These are phyloP conservation scores for Trissolcus japonicus DNA, from an alignment of 2,888 invertebrate genomes.

Conservation along the genomic window DNA sequence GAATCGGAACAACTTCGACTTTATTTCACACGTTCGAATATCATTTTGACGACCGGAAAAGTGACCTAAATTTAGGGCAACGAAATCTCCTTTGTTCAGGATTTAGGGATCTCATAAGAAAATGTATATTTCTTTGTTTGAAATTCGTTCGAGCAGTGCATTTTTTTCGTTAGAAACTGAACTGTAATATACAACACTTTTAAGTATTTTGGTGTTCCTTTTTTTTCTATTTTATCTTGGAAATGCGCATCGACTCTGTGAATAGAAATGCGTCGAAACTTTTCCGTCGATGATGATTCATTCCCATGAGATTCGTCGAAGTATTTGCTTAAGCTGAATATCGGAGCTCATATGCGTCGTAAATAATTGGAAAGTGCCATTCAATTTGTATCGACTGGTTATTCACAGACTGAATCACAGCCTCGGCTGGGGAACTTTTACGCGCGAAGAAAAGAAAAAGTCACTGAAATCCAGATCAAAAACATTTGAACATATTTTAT, in stretches of 20 bases:
- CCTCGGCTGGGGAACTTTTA: not conserved
- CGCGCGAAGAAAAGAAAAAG: not conserved
- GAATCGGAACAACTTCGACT: not conserved
- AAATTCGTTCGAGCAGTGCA: not conserved
- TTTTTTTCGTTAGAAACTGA: not conserved
- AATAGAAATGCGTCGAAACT: slow-evolving; percentile 34
- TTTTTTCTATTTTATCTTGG: not conserved
- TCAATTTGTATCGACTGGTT: slow-evolving; percentile 1
- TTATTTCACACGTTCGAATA: slow-evolving; percentile 2
- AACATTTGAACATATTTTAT: not conserved
- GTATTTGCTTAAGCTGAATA: slow-evolving; percentile 26
- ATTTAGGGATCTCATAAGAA: not conserved
- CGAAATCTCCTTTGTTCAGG: not conserved
- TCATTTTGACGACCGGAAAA: not conserved
- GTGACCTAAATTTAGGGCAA: slow-evolving; percentile 1
- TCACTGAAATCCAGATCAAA: not conserved
- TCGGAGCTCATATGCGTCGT: slow-evolving; percentile 8
- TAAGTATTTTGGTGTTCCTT: not conserved
- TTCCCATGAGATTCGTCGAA: slow-evolving; percentile 32
- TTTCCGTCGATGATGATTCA: slow-evolving; percentile 39
- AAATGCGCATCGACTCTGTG: not conserved
- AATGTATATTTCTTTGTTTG: slow-evolving; percentile 2
- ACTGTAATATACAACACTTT: not conserved
- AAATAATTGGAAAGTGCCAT: not conserved
- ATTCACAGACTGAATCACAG: not conserved